These are phyloP conservation scores for Uloborus plumipes DNA, from an alignment of 2,888 invertebrate species.

Conservation along the genomic window DNA sequence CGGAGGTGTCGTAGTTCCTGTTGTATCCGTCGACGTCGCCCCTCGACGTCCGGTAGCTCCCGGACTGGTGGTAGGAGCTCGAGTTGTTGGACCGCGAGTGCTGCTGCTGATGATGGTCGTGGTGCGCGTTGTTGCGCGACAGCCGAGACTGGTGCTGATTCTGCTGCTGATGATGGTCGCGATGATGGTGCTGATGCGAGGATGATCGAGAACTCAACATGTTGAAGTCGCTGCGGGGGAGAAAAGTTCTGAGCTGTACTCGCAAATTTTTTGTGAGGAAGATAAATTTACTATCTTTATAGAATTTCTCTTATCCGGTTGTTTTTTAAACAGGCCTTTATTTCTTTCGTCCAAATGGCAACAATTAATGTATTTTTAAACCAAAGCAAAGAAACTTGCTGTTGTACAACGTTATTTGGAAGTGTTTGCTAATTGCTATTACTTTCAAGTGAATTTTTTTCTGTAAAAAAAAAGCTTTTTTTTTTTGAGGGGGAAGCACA, in stretches of 20 bases:
- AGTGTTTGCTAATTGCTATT: too few relatives aligned
- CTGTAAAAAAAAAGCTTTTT: too few relatives aligned
- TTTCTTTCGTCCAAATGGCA: too few relatives aligned
- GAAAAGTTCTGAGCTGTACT: background rate
- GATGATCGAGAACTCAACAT: constrained; percentile 49
- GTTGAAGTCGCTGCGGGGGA: constrained; percentile 49
- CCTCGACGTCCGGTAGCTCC: constrained; percentile 33
- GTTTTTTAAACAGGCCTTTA: too few relatives aligned
- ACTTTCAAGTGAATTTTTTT: too few relatives aligned
- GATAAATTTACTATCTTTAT: too few relatives aligned
- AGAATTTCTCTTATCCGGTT: too few relatives aligned
- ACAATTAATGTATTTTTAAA: too few relatives aligned
- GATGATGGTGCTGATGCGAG: constrained; percentile 47
- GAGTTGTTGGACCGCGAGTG: constrained; percentile 5
- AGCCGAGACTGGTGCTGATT: constrained; percentile 22
- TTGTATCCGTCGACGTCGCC: constrained; percentile 25
- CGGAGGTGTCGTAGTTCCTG: constrained; percentile 31
- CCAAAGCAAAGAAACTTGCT: too few relatives aligned
- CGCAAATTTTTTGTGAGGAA: background rate
- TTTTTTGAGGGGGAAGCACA: too few relatives aligned
- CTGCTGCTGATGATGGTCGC: constrained; percentile 36
- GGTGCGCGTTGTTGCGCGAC: constrained; percentile 27
- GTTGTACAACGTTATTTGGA: too few relatives aligned
- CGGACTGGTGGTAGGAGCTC: constrained; percentile 31
- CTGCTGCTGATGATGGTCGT: constrained; percentile 18